Base-by-base conservation (phyloP, 2,113 vertebrate genomes). In the Camelus dromedarius region DNA sequence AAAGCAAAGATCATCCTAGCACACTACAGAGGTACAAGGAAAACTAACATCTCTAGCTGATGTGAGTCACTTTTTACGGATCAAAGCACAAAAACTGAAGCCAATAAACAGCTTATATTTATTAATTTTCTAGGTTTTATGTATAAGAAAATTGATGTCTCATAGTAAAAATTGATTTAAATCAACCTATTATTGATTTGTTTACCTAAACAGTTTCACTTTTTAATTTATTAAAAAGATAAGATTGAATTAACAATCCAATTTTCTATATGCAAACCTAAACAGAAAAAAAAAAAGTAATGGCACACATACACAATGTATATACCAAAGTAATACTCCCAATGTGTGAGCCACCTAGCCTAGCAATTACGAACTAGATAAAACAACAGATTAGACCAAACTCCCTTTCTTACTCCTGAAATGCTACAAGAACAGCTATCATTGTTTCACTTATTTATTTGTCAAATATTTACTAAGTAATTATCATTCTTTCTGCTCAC, bases 191-290 rank as follows among this genome's bases (percentile, higher is more conserved):
- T 75, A 96, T n/a, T 86, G 94, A 95, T 84, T 54, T 80, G 3
- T 89, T 97, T 89, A 82, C 11, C 73, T 91, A 83, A 70, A 70
- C 20, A 79, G 14, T 69, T 97, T 93, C 9, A 82, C 42, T 86
- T 84, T 95, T 88, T 94, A 50, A 84, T 92, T 91, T 96, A 75
- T 73, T 96, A 72, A 95, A 92, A 52, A 96, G 14, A 85, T 50
- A 89, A 69, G 62, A 95, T 54, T 88, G 60, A 93, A 83, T 56
- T 82, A 9, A 86, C 42, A 79, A 91, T 77, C 62, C 26, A 60
- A 89, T 91, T 93, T 95, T 82, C 35, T 60, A 79, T 54, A 79
- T 50, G 11, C 28, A 95, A 86, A 62, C 24, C 5, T 81, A 92
- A 96, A 85, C 56, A 77, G 67, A n/a, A 93, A 86, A 95, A 89